A percentile compares a stretch with the other conserved stretches of the same genome.
These are phyloP conservation scores for Xanthostigma xanthostigma DNA, from an alignment of 2,888 invertebrate species.

Conservation along the genomic window DNA sequence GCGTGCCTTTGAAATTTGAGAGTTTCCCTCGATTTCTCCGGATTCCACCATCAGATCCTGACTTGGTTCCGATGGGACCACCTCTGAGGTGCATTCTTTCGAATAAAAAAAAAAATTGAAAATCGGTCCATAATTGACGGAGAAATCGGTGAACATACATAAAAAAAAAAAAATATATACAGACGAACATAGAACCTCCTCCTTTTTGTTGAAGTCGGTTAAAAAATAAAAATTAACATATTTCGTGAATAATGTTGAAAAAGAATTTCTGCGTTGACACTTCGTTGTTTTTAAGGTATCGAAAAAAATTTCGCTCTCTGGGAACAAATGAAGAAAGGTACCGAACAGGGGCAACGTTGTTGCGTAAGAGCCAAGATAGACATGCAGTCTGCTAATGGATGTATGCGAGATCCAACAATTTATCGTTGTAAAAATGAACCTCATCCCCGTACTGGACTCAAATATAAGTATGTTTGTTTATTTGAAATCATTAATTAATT, in stretches of 20 bases:
- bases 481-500: neutral
- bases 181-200: no score
- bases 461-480: constrained; percentile 66
- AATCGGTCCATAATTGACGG: no score
- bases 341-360: constrained; percentile 64
- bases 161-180: no score
- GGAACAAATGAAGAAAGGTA: constrained; percentile 88
- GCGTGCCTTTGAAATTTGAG: no score
- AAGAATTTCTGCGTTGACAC: neutral
- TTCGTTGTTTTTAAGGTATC: constrained; percentile 39
- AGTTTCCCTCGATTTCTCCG: no score
- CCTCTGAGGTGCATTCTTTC: no score
- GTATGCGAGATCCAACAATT: constrained; percentile 95
- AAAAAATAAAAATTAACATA: neutral
- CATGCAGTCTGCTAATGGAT: constrained; percentile 92
- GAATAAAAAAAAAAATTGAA: no score
- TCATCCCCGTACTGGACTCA: constrained; percentile 83
- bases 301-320: constrained; percentile 78
- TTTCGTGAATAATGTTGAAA: neutral
- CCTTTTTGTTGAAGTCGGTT: no score
- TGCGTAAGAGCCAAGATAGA: constrained; percentile 96
- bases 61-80: no score
- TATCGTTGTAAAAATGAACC: constrained; percentile 93
- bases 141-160: no score
- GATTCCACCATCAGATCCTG: no score